Percentiles rank a stretch among this genome's conserved stretches.
Conservation (phyloP, 2,113 vertebrate species). For the Halichoeres trimaculatus region DNA sequence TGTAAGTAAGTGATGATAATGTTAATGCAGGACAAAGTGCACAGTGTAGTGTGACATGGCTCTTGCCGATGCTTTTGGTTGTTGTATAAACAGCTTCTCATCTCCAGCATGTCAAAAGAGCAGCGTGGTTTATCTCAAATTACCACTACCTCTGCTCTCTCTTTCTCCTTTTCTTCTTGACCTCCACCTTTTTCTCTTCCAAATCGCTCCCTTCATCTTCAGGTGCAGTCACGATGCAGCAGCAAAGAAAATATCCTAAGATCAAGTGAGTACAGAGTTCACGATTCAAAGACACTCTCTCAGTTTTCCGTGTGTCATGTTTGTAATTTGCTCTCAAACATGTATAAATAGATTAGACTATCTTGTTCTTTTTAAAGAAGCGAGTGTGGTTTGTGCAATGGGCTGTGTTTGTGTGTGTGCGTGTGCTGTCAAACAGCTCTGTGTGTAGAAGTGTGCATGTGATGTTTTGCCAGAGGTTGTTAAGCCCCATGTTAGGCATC, state of each 20-base stretch:
- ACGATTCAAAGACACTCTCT: conserved; percentile 8
- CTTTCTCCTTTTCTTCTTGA: conserved; percentile 22
- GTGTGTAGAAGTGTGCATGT: conserved; percentile 27
- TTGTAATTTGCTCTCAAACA: conserved; percentile 19
- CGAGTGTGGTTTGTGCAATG: conserved; percentile 27
- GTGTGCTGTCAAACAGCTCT: conserved; percentile 10
- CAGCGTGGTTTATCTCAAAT: conserved; percentile 67
- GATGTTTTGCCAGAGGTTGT: conserved; percentile 72
- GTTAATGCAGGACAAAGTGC: conserved; percentile 70
- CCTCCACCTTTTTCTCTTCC: conserved; percentile 72
- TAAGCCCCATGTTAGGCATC: conserved; percentile 73
- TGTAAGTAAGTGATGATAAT: conserved; percentile 49
- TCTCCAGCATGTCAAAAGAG: conserved; percentile 68
- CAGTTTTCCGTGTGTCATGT: background rate
- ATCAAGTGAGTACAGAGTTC: conserved; percentile 91
- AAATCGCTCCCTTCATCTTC: conserved; percentile 77
- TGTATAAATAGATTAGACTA: conserved; percentile 38
- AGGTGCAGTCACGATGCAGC: conserved; percentile 99
- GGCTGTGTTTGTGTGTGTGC: conserved; percentile 34
- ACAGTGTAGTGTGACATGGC: conserved; percentile 69
- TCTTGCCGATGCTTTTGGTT: conserved; percentile 65
- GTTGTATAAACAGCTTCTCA: conserved; percentile 65
- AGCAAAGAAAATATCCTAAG: conserved; percentile 99
- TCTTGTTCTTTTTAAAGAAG: conserved; percentile 34
- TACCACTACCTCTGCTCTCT: conserved; percentile 63